Evolutionary conservation across 2,113 vertebrate species (phyloP), one percentile per base, ranked within the genome.

Genomic region (Eurystomus gularis): DNA sequence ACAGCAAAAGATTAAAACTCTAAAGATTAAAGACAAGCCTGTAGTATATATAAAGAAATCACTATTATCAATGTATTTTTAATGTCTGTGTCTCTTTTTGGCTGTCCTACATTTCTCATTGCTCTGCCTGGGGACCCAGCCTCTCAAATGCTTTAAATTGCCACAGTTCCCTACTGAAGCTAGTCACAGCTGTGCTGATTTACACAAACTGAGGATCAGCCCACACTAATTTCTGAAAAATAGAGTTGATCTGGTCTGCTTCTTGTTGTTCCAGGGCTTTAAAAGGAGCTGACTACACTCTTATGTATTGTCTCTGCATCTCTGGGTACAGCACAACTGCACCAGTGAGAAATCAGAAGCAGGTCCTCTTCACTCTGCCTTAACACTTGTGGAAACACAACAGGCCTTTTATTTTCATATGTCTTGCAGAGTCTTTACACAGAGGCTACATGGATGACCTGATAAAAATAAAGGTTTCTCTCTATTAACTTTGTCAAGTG

Each of bases 21-120:
- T 62, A 90, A 94, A 96, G 86, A 93, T 83, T 95, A 57, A 86
- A 94, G 54, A 86, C 55, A 79, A 80, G 58, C 13, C 33, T 70
- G 49, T 7, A 72, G 46, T 37, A 28, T 55, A 49, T 46, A 26
- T 17, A 35, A 16, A 69, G 18, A 71, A 84, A 62, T 51, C 13
- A n/a, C 26, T 86, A 54, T 58, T 80, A 86, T 76, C 55, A 92
- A 81, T 9, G 5, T 60, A 48, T 48, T 69, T 95, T 78, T 71
- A 81, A 88, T 49, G 20, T 75, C 9, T 49, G 1, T 58, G 39
- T 80, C 29, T 91, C 65, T 75, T 83, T 84, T 82, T 77, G 33
- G 8, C 48, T 87, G 23, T 33, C 71, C 57, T 89, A 40, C 28
- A 20, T 54, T 93, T 83, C 64, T 84, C 61, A 37, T 64, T 85